phyloP scores from a whole-genome alignment of 35 echinoderm and acorn worm species.

The Amphiura filiformis region DNA sequence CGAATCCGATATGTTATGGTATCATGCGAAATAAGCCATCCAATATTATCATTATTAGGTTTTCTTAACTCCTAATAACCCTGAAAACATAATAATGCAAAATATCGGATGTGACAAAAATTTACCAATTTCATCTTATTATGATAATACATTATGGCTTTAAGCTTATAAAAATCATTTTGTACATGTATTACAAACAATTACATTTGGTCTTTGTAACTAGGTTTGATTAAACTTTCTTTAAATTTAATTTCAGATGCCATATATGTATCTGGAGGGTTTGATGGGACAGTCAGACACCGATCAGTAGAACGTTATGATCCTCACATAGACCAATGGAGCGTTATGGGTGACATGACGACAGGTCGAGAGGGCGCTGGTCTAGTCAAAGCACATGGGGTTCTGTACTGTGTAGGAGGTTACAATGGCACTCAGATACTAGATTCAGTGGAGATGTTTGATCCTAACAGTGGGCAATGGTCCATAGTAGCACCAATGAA shows the following conservation, averaged over 20 bases:
- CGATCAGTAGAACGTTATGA: constrained; percentile 59
- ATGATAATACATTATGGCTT: too few species aligned
- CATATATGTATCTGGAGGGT: constrained; percentile 75
- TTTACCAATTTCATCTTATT: too few species aligned
- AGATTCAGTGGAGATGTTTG: constrained; percentile 55
- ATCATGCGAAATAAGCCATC: too few species aligned
- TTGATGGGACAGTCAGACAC: constrained; percentile 55
- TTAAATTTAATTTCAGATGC: constrained; percentile 24
- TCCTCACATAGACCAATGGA: constrained; percentile 68
- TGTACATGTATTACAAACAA: too few species aligned
- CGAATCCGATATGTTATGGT: too few species aligned
- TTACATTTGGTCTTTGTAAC: too few species aligned
- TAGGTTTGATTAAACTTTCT: too few species aligned
- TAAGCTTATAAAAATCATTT: too few species aligned
- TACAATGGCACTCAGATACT: constrained; percentile 51
- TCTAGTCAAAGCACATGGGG: constrained; percentile 39
- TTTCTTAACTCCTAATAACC: too few species aligned
- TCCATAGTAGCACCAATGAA: constrained; percentile 42
- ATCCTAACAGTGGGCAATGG: constrained; percentile 60
- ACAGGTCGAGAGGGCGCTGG: constrained; percentile 72
- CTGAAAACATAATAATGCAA: too few species aligned
- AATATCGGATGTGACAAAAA: too few species aligned
- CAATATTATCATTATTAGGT: too few species aligned
- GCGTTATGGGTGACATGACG: constrained; percentile 44
- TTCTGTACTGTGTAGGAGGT: constrained; percentile 65